Evolutionary conservation across 2,113 vertebrate genomes (phyloP).

Genomic region (Aptenodytes patagonicus): DNA sequence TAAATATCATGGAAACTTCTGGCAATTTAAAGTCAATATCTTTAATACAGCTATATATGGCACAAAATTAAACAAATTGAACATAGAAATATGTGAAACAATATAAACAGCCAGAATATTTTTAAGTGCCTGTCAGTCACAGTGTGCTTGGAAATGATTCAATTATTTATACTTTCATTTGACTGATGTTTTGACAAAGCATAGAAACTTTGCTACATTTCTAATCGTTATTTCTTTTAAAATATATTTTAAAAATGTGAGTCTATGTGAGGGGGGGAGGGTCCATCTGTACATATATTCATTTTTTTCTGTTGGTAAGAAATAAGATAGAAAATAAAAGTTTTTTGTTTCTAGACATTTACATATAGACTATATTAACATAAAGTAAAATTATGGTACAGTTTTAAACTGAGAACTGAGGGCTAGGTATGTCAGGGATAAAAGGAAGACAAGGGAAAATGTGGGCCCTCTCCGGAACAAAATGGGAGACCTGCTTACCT

Average conservation of each 20-base stretch:
- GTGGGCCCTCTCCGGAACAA: too few species aligned
- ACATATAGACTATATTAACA: not conserved
- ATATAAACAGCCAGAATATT: not conserved
- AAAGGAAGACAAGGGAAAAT: too few species aligned
- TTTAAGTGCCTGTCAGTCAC: not conserved
- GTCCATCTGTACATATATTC: not conserved
- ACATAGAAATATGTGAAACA: not conserved
- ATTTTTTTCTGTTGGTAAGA: not conserved
- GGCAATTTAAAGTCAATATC: not conserved
- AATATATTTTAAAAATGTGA: not conserved
- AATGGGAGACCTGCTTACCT: too few species aligned
- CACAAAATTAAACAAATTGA: not conserved
- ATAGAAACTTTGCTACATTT: not conserved
- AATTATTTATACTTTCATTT: not conserved
- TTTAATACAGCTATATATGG: not conserved
- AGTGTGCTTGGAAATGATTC: not conserved
- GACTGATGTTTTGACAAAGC: not conserved
- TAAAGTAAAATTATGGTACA: not conserved
- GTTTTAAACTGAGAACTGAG: not conserved
- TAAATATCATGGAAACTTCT: not conserved
- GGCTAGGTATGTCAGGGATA: too few species aligned
- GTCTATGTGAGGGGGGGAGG: not conserved
- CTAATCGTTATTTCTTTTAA: not conserved
- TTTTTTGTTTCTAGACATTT: not conserved
- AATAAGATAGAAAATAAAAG: not conserved